Evolutionary conservation across 2,113 vertebrate species (phyloP).

Genomic region (Isurus oxyrinchus): DNA sequence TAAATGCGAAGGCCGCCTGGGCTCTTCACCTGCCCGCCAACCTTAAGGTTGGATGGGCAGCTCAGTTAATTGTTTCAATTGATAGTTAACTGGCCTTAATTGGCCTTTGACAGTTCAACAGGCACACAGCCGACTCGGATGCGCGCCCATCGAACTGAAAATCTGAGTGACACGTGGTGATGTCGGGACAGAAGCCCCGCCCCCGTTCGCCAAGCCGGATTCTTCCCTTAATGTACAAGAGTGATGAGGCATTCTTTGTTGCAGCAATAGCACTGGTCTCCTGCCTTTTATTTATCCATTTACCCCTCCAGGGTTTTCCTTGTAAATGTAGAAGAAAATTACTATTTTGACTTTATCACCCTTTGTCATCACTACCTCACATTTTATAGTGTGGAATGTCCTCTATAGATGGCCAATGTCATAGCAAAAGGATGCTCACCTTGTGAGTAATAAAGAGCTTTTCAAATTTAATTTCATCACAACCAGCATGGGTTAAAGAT

Average conservation of each 20-base stretch:
- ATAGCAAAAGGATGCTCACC: background rate
- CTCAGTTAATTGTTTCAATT: too few species aligned
- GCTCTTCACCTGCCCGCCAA: too few species aligned
- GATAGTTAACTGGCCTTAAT: too few species aligned
- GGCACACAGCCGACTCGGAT: too few species aligned
- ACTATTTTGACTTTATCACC: background rate
- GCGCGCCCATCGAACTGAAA: too few species aligned
- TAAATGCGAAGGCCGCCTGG: too few species aligned
- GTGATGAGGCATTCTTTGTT: background rate
- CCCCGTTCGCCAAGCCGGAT: too few species aligned
- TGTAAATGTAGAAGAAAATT: background rate
- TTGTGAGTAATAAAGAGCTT: too few species aligned
- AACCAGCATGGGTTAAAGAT: background rate
- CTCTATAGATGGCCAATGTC: background rate
- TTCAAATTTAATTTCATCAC: slow-evolving; percentile 8
- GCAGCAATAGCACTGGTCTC: background rate
- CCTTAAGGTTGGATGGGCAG: too few species aligned
- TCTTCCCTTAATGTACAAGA: background rate
- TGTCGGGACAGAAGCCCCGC: too few species aligned
- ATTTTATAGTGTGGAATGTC: background rate
- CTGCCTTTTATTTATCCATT: background rate
- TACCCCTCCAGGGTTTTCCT: background rate
- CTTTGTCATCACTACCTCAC: background rate
- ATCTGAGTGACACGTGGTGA: too few species aligned
- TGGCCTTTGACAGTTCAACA: too few species aligned